These are phyloP conservation scores for Xenopus laevis DNA, from an alignment of 2,113 vertebrate genomes.

Conservation along the genomic window DNA sequence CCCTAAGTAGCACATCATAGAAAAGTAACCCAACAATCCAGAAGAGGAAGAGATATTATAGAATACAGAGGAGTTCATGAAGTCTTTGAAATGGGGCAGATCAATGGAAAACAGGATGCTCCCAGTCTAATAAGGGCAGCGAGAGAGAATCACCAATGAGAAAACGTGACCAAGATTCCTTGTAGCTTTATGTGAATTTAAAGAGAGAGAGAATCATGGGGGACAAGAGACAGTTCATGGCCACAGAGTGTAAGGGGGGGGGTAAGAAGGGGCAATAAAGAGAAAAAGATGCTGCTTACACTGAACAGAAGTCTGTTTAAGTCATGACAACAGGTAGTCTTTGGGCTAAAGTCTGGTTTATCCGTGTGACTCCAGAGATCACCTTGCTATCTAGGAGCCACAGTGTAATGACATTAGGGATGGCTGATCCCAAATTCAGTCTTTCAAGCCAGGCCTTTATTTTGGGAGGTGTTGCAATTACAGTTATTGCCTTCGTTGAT, in stretches of 20 bases:
- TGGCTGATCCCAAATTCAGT: too few relatives aligned
- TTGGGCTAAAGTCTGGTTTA: slow-evolving; percentile 42
- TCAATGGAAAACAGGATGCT: background rate
- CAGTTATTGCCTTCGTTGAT: too few relatives aligned
- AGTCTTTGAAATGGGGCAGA: background rate
- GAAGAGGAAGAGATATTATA: background rate
- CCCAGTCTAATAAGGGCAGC: background rate
- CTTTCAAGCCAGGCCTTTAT: too few relatives aligned
- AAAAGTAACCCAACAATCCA: background rate
- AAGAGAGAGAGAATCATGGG: background rate
- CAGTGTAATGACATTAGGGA: too few relatives aligned
- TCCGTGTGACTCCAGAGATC: slow-evolving; percentile 27
- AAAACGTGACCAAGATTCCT: background rate
- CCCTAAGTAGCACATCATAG: background rate
- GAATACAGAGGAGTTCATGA: background rate
- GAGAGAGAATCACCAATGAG: background rate
- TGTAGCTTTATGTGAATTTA: slow-evolving; percentile 1
- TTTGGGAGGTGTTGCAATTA: too few relatives aligned
- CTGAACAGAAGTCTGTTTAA: slow-evolving; percentile 24
- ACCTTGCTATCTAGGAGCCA: background rate
- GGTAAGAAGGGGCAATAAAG: slow-evolving; percentile 8
- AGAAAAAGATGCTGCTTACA: slow-evolving; percentile 16
- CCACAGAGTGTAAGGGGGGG: slow-evolving; percentile 2
- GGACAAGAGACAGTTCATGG: background rate
- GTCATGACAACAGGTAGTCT: slow-evolving; percentile 48